Base-by-base conservation (phyloP, 2,888 invertebrate species). In the Agapostemon virescens region DNA sequence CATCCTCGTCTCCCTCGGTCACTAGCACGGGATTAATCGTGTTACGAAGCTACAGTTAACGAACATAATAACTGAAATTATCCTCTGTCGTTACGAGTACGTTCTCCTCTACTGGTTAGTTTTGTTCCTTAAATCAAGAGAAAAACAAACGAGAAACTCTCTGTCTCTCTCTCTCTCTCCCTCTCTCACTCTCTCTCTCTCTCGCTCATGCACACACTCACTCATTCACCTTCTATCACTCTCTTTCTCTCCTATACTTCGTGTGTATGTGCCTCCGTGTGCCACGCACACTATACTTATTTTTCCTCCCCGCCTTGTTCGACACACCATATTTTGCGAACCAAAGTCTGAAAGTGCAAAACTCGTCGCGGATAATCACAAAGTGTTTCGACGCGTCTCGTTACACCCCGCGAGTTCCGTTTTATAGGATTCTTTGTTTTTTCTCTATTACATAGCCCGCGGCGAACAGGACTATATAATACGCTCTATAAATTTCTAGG, bases 401-500 rank as follows among this genome's bases (percentile, higher is more conserved):
- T 83, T 73, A 84, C 74, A 76, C 70, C 71, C 33, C 33, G 36
- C 33, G 20, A 49, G 79, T 73, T 72, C 33, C 76, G 75, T 81
- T 84, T 77, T n/a, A n/a, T 85, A 82, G 81, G 77, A 74, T 77
- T 85, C n/a, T n/a, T n/a, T n/a, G n/a, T n/a, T n/a, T n/a, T n/a
- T n/a, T 71, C 72, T 49, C n/a, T n/a, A n/a, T 49, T 73, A 73
- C 66, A 83, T 87, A 85, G 78, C 78, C 79, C 77, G 72, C 73
- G 77, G 77, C 79, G 79, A 77, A 69, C 75, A 69, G 82, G 82
- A 79, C 86, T 78, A 55, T 84, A 74, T 58, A 58, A 30, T 82
- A 84, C 67, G 81, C 76, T 82, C 85, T 87, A 86, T 79, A 85
- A 86, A 88, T 73, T 83, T 84, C 85, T 87, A 88, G 87, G 85